Base-by-base conservation (phyloP, 2,113 vertebrate genomes). In the Catharus fuscescens region DNA sequence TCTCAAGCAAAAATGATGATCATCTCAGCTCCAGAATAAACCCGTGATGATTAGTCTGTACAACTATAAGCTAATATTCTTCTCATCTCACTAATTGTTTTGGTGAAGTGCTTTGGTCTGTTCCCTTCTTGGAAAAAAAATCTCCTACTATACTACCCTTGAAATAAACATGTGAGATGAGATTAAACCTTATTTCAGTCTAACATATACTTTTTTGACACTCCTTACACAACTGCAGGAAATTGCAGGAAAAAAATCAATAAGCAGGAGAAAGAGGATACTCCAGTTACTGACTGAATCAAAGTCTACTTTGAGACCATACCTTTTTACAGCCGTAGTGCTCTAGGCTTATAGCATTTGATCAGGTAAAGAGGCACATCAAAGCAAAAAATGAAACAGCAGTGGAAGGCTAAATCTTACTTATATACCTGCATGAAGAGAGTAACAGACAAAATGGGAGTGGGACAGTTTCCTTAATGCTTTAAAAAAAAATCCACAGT, bases 401-500 rank as follows among this genome's bases (percentile, higher is more conserved):
- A 82, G 44, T 24, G 24, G 21, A 59, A 80, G 12, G 4, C 18
- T 50, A 73, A 56, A 81, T 17, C 12, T 32, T 61, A 65, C 12
- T 65, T 31, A 42, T 56, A 44, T 4, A 88, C 7, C 29, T 53
- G 52, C 3, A 24, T 28, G 34, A 88, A 88, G 5, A 85, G 20
- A 86, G 29, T 44, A 81, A 44, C 2, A 72, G 31, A 79, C 28
- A 86, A 82, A 60, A 82, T 42, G 4, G 20, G 34, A 89, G 10
- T 9, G 8, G 29, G 40, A 54, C 16, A 60, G 29, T 36, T 87
- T 45, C 32, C 16, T 61, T 28, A 89, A 78, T 25, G n/a, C 14
- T 65, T 50, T 7, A 5, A 60, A 78, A 64, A 61, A 47, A 8
- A 11, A n/a, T 66, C 19, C 0, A 2, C 1, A 2, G 24, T 48